Evolutionary conservation across 2,113 vertebrate genomes (phyloP).

Genomic region (Genyomyrus donnyi): DNA sequence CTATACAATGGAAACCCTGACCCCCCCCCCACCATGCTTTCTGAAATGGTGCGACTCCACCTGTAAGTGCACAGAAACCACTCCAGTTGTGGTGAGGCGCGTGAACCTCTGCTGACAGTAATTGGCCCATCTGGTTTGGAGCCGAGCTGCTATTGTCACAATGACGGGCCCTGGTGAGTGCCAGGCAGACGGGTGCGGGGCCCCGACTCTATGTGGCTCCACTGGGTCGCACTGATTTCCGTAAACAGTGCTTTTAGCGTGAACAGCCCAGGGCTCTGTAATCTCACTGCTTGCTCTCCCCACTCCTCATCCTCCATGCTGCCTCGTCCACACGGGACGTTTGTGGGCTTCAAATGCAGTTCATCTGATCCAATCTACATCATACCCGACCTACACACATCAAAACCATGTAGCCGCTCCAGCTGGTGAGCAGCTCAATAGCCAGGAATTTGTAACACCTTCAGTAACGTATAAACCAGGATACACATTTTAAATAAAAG

Average conservation of each 20-base stretch:
- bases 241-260: neutral
- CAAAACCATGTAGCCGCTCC: neutral
- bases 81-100: too few relatives aligned
- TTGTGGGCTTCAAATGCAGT: neutral
- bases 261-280: neutral
- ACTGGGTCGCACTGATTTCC: neutral
- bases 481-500: neutral
- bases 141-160: neutral
- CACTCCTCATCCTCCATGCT: neutral
- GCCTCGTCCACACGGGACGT: neutral
- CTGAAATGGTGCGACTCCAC: neutral
- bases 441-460: neutral
- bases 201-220: neutral
- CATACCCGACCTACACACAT: neutral
- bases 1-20: neutral
- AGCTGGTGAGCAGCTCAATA: neutral
- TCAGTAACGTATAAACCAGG: neutral
- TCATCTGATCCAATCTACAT: neutral
- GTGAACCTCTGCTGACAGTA: conserved; percentile 9
- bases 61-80: neutral
- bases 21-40: neutral
- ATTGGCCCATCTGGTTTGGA: neutral
- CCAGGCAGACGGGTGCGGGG: neutral
- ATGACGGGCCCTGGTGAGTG: neutral
- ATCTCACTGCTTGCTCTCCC: neutral